Evolutionary conservation across 1,140 invertebrate species (phyloP), one percentile per base, ranked within the genome.

Genomic region (Pseudobourletiella spinata): DNA sequence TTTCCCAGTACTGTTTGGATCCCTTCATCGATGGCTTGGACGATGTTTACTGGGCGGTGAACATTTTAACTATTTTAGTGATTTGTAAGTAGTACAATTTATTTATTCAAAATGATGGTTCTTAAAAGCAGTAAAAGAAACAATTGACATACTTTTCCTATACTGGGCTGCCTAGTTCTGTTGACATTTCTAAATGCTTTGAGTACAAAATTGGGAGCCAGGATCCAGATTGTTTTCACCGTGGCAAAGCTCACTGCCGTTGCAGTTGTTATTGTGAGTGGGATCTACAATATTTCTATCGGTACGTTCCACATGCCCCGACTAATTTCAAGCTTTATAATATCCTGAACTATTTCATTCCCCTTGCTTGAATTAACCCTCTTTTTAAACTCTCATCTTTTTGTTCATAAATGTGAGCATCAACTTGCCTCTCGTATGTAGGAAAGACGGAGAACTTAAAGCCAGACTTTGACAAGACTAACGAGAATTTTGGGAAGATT

Each of bases 171-270:
- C 32, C 8, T n/a, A 39, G 32, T 39, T 39, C n/a, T 39, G 32
- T 18, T 60, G 20, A 60, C 54, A 2, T 65, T 32, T 50, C 32
- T 65, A 15, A 65, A 61, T 35, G 50, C 59, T 28, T 16, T 42
- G n/a, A 65, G 64, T 39, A 30, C 44, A 2, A 51, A 50, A n/a
- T 29, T 65, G 3, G 48, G 57, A 15, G 29, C 42, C 2, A 25
- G 28, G n/a, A 83, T 94, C 0, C 91, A 95, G 71, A 95, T 95
- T 73, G 76, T 91, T 22, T 95, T 95, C 70, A 88, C 88, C 0
- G 79, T 86, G 1, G 89, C 87, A 68, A 96, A 96, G 79, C 78
- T 96, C 1, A 74, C 88, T 0, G 84, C 88, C 0, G 88, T 92
- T 66, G 78, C 89, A 3, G 80, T 95, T 48, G 84, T 91, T 4